phyloP scores from a whole-genome alignment of 2,797 vertebrate species.

The Vespertilio murinus region DNA sequence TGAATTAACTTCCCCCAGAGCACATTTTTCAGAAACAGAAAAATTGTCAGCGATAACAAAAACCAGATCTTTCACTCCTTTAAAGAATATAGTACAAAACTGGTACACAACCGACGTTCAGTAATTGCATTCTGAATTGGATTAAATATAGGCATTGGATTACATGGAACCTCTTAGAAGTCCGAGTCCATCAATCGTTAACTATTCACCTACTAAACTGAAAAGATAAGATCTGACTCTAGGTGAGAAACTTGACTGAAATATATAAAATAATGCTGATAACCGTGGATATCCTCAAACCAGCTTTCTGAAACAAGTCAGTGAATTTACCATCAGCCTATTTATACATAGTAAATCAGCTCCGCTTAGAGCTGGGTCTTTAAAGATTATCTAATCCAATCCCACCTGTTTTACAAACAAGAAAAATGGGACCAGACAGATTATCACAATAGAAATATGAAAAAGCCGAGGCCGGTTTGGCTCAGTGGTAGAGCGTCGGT shows the following conservation, averaged over 20 bases:
- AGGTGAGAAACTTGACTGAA: slow-evolving; percentile 3
- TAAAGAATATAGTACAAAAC: neutral
- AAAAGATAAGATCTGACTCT: slow-evolving; percentile 16
- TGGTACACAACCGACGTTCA: neutral
- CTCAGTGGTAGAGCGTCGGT: too few relatives aligned
- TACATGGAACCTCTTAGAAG: neutral
- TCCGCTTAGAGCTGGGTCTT: neutral
- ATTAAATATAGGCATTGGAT: neutral
- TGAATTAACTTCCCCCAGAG: slow-evolving; percentile 52
- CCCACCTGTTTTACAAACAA: neutral
- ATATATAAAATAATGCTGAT: neutral
- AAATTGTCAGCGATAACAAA: slow-evolving; percentile 28
- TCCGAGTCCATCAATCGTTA: neutral
- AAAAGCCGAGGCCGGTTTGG: neutral
- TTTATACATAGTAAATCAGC: neutral
- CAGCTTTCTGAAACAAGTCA: neutral
- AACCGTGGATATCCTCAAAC: neutral
- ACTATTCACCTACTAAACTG: neutral
- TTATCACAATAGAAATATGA: neutral
- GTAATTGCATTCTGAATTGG: neutral
- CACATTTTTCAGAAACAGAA: slow-evolving; percentile 1
- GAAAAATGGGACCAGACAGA: neutral
- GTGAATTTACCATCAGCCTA: neutral
- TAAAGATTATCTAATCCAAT: neutral
- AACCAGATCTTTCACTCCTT: slow-evolving; percentile 15